phyloP scores from a whole-genome alignment of 2,797 vertebrate species.

The Rhodeus uyekii region DNA sequence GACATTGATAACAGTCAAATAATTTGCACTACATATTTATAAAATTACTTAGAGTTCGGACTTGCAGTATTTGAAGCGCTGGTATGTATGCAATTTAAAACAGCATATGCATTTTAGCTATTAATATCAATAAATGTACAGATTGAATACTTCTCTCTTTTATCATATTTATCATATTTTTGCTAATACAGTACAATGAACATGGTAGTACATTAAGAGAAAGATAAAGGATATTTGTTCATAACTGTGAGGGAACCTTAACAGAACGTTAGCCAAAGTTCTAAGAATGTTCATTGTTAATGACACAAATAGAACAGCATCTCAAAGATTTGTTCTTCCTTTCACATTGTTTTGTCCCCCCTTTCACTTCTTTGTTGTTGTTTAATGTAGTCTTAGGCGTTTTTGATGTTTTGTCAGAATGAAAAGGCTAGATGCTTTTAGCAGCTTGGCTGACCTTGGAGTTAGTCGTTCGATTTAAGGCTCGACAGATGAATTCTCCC shows the following conservation, averaged over 20 bases:
- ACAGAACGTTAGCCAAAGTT: not conserved
- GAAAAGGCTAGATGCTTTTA: conserved; percentile 60
- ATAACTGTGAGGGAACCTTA: not conserved
- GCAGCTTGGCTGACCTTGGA: conserved; percentile 89
- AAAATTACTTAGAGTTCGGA: not conserved
- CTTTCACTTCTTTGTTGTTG: not conserved
- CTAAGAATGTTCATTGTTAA: not conserved
- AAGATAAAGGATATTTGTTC: conserved; percentile 19
- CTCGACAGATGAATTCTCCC: conserved; percentile 89
- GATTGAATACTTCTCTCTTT: not conserved
- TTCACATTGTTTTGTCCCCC: not conserved
- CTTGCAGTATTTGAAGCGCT: not conserved
- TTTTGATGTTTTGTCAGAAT: not conserved
- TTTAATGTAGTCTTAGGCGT: not conserved
- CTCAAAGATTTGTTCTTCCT: not conserved
- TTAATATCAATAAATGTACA: not conserved
- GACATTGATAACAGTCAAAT: not conserved
- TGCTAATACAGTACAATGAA: conserved; percentile 17
- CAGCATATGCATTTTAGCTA: not conserved
- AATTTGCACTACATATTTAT: not conserved
- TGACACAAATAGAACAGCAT: not conserved
- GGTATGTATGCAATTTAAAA: not conserved
- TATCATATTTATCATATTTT: not conserved
- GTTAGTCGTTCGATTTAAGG: conserved; percentile 85
- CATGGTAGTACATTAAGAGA: conserved; percentile 47